A percentile compares a stretch with the other conserved stretches of the same genome.
These are phyloP conservation scores for Mus spretus DNA, from an alignment of 2,797 vertebrate genomes.

Conservation along the genomic window DNA sequence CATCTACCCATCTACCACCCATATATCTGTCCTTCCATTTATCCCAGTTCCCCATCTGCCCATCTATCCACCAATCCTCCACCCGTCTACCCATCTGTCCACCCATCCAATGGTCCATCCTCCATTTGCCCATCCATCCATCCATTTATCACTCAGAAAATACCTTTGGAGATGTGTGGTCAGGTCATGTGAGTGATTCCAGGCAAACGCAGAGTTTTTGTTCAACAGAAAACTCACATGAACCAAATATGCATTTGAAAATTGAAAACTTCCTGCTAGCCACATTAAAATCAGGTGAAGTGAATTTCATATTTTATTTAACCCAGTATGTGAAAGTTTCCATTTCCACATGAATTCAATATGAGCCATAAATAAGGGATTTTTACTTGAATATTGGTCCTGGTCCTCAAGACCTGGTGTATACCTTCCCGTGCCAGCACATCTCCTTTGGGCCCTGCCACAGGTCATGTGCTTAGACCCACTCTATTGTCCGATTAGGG, in stretches of 20 bases:
- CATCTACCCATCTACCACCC: background rate
- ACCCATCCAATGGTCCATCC: background rate
- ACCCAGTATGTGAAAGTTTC: background rate
- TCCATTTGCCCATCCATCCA: rapidly evolving
- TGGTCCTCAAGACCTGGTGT: background rate
- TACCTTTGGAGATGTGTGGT: rapidly evolving
- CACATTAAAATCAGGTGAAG: background rate
- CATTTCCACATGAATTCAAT: background rate
- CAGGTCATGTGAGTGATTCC: background rate
- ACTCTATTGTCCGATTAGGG: rapidly evolving
- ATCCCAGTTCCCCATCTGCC: background rate
- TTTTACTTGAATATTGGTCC: background rate
- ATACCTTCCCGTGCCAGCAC: rapidly evolving
- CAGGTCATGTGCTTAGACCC: background rate
- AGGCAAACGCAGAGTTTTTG: background rate
- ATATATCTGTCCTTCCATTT: background rate
- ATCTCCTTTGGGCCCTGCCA: rapidly evolving
- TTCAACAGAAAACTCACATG: rapidly evolving
- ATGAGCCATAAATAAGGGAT: background rate
- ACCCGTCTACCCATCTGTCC: background rate
- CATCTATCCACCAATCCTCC: background rate
- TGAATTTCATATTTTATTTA: background rate
- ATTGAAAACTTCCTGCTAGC: background rate
- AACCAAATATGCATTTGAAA: background rate
- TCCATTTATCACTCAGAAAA: background rate